These are phyloP conservation scores for Gortyna flavago DNA, from an alignment of 2,888 invertebrate genomes.

Conservation along the genomic window DNA sequence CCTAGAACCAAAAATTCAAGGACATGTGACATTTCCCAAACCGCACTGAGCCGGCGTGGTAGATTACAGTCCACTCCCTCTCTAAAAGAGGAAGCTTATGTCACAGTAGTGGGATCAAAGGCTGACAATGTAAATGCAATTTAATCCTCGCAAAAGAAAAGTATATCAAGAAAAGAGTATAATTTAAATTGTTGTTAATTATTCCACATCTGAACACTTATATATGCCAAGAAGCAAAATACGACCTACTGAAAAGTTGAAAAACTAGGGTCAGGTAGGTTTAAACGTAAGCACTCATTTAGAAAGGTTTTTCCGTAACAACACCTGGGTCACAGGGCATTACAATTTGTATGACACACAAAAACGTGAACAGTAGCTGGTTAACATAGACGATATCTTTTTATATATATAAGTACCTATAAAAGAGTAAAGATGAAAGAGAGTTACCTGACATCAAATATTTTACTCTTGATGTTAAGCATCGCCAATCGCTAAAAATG, in stretches of 20 bases:
- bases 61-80: too few relatives aligned
- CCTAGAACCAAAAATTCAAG: not conserved
- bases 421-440: conserved; percentile 28
- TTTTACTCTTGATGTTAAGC: conserved; percentile 15
- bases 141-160: not conserved
- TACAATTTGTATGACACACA: conserved; percentile 28
- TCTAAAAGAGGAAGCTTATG: too few relatives aligned
- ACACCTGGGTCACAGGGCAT: conserved; percentile 29
- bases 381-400: not conserved
- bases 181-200: not conserved
- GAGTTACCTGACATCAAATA: conserved; percentile 24
- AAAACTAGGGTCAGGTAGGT: conserved; percentile 22
- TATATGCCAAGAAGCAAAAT: not conserved
- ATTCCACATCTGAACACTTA: not conserved
- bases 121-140: too few relatives aligned
- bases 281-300: conserved; percentile 20
- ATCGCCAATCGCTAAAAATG: conserved; percentile 8
- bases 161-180: not conserved
- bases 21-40: not conserved
- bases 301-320: conserved; percentile 32
- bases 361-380: conserved; percentile 10
- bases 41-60: too few relatives aligned
- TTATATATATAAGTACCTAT: not conserved
- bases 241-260: conserved; percentile 1
- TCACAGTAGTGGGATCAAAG: too few relatives aligned